These are phyloP conservation scores for Heliconius hewitsoni DNA, from an alignment of 1,140 invertebrate species.

Conservation along the genomic window DNA sequence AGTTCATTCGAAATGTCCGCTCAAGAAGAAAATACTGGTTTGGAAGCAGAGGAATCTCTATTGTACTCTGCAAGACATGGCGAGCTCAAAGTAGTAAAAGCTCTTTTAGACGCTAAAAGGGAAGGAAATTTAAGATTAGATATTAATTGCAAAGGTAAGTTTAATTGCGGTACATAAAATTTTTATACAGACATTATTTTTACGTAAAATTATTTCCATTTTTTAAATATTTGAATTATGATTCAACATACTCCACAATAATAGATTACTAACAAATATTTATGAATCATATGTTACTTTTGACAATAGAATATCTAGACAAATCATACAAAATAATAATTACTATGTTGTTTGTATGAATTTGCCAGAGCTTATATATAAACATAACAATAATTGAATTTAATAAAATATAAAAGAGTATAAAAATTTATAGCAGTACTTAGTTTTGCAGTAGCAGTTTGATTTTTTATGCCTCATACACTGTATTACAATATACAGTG, in stretches of 20 bases:
- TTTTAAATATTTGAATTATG: neutral
- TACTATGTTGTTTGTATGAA: neutral
- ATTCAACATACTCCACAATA: neutral
- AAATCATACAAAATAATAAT: neutral
- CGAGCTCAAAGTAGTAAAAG: conserved; percentile 69
- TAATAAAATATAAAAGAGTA: too few species aligned
- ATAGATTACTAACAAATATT: neutral
- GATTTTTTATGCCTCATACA: too few species aligned
- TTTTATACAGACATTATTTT: neutral
- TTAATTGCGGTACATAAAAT: neutral
- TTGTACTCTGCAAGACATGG: conserved; percentile 78
- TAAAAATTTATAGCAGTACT: too few species aligned
- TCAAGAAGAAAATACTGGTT: conserved; percentile 45
- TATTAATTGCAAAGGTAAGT: conserved; percentile 78
- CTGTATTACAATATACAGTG: too few species aligned
- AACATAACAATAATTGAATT: too few species aligned
- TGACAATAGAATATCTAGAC: neutral
- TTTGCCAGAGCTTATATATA: neutral
- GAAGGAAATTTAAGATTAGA: conserved; percentile 70
- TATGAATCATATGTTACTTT: neutral
- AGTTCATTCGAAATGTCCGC: conserved; percentile 48
- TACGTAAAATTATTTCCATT: neutral
- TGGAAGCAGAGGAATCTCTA: conserved; percentile 73
- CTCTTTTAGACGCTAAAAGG: conserved; percentile 63
- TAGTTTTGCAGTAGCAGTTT: too few species aligned